phyloP scores from a whole-genome alignment of 2,888 invertebrate genomes.

The Ctena decussata region DNA sequence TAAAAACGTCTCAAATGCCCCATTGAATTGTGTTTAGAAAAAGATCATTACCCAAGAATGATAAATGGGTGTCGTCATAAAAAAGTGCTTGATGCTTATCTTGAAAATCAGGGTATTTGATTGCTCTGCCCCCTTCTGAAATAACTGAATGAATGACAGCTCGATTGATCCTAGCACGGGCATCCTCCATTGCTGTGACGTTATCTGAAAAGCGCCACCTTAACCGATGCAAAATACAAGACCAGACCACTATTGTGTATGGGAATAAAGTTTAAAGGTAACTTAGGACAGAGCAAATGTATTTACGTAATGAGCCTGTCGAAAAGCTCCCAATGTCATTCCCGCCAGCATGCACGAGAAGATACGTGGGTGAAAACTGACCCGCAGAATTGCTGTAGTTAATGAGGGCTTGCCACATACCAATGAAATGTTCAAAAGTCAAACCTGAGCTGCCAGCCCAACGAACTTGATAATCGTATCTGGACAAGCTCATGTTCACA shows the following conservation, averaged over 20 bases:
- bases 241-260: not conserved
- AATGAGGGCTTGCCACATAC: no score
- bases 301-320: not conserved
- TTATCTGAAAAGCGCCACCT: not conserved
- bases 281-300: not conserved
- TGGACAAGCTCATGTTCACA: no score
- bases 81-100: not conserved
- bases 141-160: not conserved
- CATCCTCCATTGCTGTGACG: not conserved
- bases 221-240: not conserved
- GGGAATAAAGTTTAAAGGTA: not conserved
- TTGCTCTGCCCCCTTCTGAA: not conserved
- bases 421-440: no score
- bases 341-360: not conserved
- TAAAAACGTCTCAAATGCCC: not conserved
- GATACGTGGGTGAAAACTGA: not conserved
- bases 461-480: no score
- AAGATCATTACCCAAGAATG: not conserved
- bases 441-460: no score
- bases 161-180: not conserved
- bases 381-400: not conserved
- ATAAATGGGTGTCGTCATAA: not conserved
- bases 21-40: not conserved
- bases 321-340: not conserved
- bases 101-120: not conserved